Evolutionary conservation across 2,113 vertebrate genomes (phyloP).

Genomic region (Centropus unirufus): DNA sequence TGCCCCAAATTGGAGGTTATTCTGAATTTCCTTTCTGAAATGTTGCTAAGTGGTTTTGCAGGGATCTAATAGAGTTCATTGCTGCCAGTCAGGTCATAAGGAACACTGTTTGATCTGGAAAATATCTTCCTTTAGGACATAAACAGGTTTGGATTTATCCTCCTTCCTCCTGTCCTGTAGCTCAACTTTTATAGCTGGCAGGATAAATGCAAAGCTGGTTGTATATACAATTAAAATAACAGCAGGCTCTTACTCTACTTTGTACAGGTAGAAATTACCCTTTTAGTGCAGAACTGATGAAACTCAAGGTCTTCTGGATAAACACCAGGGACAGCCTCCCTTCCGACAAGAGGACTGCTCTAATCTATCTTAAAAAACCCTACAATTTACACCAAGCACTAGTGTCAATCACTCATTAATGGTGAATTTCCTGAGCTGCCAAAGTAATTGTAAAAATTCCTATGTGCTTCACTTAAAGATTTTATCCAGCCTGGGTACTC

Average conservation of each 20-base stretch:
- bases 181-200: not conserved
- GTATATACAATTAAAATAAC: not conserved
- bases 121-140: not conserved
- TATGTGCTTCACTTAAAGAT: not conserved
- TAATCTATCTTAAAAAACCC: rapidly evolving
- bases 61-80: not conserved
- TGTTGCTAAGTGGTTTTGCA: constrained; percentile 7
- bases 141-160: not conserved
- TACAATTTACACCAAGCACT: not conserved
- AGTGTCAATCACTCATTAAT: not conserved
- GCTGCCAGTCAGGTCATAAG: not conserved
- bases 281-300: not conserved
- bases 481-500: not conserved
- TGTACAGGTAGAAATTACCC: not conserved
- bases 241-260: not conserved
- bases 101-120: not conserved
- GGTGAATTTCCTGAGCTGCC: not conserved
- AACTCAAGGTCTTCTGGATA: not conserved
- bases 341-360: not conserved
- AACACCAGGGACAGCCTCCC: not conserved
- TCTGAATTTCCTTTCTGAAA: not conserved
- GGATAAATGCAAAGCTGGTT: not conserved
- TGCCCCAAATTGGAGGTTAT: not conserved
- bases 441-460: not conserved
- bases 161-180: not conserved